phyloP scores from a whole-genome alignment of 2,888 invertebrate species.

The Tholera decimalis region DNA sequence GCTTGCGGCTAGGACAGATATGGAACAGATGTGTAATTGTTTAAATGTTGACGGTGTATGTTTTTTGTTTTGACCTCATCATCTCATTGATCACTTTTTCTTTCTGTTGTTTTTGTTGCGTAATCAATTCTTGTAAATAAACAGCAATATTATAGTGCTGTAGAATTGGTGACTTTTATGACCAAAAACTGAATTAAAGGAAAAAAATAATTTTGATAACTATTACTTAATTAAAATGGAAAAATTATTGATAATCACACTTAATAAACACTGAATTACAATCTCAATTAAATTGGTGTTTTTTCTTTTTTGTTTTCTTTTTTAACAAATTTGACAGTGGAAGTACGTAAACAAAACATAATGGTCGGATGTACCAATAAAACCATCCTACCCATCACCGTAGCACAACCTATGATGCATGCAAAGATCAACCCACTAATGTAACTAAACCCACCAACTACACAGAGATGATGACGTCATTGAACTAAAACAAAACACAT shows the following conservation, averaged over 20 bases:
- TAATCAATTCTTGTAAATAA: neutral
- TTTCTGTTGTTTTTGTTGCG: slow-evolving; percentile 5
- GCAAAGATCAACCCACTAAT: slow-evolving; percentile 19
- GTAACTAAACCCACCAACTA: slow-evolving; percentile 17
- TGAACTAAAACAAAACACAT: slow-evolving; percentile 26
- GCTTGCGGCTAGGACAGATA: slow-evolving; percentile 82
- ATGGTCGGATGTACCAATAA: slow-evolving; percentile 27
- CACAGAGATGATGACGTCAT: slow-evolving; percentile 60
- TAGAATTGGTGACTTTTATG: neutral
- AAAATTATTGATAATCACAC: neutral
- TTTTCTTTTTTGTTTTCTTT: too few relatives aligned
- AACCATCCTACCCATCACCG: slow-evolving; percentile 2
- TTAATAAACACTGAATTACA: neutral
- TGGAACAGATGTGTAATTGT: slow-evolving; percentile 70
- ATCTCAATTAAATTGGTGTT: slow-evolving; percentile 3
- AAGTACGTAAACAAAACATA: slow-evolving; percentile 7
- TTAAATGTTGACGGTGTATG: slow-evolving; percentile 11
- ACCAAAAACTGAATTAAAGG: neutral
- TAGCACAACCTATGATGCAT: slow-evolving; percentile 49
- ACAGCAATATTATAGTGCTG: neutral
- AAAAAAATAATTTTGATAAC: neutral
- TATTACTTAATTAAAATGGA: neutral
- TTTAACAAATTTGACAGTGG: neutral
- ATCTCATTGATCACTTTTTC: slow-evolving; percentile 53
- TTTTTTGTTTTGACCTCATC: slow-evolving; percentile 73